A percentile compares a stretch with the other conserved stretches of the same genome.
phyloP scores from a whole-genome alignment of 2,113 vertebrate species.

The Heterotilapia buettikoferi region DNA sequence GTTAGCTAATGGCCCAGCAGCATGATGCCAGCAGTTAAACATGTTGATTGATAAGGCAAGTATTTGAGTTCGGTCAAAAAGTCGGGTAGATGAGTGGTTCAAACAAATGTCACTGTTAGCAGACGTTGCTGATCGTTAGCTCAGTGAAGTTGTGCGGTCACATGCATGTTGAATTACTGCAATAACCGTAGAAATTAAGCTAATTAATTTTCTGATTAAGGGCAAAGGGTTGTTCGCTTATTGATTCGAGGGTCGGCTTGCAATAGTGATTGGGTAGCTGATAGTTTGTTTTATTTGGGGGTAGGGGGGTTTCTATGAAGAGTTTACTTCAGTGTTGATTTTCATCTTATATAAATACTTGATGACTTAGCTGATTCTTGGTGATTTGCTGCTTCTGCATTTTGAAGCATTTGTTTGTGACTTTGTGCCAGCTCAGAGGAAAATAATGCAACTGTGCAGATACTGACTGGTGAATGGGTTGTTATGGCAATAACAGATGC shows the following conservation, averaged over 20 bases:
- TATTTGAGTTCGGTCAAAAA: background rate
- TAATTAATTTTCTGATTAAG: background rate
- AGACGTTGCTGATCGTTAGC: background rate
- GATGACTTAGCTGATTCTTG: background rate
- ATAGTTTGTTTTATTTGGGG: background rate
- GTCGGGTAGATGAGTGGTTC: background rate
- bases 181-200: background rate
- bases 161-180: background rate
- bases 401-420: background rate
- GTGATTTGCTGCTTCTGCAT: background rate
- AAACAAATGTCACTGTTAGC: background rate
- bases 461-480: background rate
- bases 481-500: background rate
- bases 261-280: background rate
- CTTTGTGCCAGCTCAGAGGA: background rate
- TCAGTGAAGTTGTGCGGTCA: background rate
- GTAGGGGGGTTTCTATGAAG: no score
- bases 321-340: background rate
- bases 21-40: background rate
- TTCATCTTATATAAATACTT: background rate
- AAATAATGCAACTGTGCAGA: background rate
- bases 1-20: background rate
- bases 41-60: background rate
- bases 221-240: background rate
- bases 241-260: background rate